Evolutionary conservation across 2,797 vertebrate genomes (phyloP).

Genomic region (Gallinago stenura): DNA sequence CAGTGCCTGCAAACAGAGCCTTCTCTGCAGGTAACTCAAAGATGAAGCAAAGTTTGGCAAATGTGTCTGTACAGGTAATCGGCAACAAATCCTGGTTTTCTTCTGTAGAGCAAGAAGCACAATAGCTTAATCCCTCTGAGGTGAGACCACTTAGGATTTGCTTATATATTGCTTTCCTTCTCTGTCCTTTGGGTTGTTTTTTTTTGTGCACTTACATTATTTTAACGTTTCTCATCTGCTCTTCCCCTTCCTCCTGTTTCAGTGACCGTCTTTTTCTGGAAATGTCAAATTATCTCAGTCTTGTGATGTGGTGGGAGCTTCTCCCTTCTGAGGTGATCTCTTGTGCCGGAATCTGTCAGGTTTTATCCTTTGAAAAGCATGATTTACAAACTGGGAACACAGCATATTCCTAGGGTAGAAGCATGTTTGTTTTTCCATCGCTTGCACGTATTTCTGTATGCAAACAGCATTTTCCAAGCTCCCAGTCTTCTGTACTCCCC

Average conservation of each 20-base stretch:
- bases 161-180: background rate
- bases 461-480: background rate
- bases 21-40: background rate
- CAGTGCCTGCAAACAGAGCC: background rate
- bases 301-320: background rate
- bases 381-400: background rate
- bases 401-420: background rate
- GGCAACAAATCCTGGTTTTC: background rate
- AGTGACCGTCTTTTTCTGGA: background rate
- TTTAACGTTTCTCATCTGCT: background rate
- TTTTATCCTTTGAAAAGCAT: background rate
- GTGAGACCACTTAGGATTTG: background rate
- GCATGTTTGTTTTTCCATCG: background rate
- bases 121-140: background rate
- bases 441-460: background rate
- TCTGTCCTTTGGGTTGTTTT: background rate
- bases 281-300: background rate
- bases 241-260: background rate
- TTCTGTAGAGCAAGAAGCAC: background rate
- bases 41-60: background rate
- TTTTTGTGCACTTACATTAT: accelerated
- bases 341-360: background rate
- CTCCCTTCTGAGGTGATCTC: background rate
- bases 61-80: background rate
- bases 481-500: background rate